phyloP scores from a whole-genome alignment of 2,888 invertebrate species.

The Bedellia somnulentella region DNA sequence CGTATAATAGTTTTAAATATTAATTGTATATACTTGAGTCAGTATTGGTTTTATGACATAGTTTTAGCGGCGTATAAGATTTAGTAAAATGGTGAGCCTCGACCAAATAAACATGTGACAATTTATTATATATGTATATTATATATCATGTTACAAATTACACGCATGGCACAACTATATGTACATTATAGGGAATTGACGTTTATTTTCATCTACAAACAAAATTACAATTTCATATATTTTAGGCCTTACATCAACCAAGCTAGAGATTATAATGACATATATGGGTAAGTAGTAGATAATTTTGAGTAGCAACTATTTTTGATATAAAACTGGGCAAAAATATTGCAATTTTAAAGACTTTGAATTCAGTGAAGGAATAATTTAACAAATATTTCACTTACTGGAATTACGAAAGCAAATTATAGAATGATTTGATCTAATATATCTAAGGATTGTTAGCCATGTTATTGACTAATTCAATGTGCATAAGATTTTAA shows the following conservation, averaged over 20 bases:
- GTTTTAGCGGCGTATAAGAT: too few species aligned
- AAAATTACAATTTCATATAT: slow-evolving; percentile 8
- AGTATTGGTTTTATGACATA: too few species aligned
- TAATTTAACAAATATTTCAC: too few species aligned
- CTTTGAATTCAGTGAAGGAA: too few species aligned
- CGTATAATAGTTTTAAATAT: slow-evolving; percentile 2
- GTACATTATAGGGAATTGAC: slow-evolving; percentile 54
- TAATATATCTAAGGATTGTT: too few species aligned
- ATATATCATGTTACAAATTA: slow-evolving; percentile 14
- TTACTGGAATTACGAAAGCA: too few species aligned
- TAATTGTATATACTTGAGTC: too few species aligned
- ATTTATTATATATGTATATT: slow-evolving; percentile 7
- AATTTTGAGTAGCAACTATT: neutral
- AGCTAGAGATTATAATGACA: neutral
- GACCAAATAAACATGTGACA: slow-evolving; percentile 21
- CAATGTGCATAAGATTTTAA: too few species aligned
- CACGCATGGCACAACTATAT: slow-evolving; percentile 53
- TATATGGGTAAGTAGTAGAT: neutral
- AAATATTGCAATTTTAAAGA: neutral
- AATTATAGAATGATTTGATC: too few species aligned
- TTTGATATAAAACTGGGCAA: neutral
- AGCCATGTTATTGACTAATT: too few species aligned
- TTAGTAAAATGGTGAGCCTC: slow-evolving; percentile 21
- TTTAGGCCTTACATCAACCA: slow-evolving; percentile 3
- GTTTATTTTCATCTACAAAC: slow-evolving; percentile 28